Conservation (phyloP, 2,797 vertebrate genomes). For the Myotis vivesi region DNA sequence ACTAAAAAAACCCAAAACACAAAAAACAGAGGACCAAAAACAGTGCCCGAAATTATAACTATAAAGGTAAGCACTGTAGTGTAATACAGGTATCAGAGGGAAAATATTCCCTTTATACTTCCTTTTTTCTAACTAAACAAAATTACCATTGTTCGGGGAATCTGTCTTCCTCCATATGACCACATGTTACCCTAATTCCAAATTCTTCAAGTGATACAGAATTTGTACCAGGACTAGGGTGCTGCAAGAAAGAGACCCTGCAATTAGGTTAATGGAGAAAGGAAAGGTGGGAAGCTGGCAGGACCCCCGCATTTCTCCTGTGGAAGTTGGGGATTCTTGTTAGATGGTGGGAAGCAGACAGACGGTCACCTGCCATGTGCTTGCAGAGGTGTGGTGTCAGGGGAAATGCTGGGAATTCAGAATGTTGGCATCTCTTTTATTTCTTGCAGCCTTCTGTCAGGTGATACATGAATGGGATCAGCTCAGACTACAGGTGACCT, state of each 20-base stretch:
- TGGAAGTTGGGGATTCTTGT: background rate
- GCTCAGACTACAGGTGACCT: background rate
- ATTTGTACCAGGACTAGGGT: background rate
- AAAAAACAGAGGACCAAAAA: background rate
- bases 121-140: background rate
- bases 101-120: background rate
- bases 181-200: background rate
- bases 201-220: background rate
- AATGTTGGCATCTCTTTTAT: background rate
- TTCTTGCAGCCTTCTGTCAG: background rate
- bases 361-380: background rate
- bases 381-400: background rate
- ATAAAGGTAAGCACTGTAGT: background rate
- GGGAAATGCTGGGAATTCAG: background rate
- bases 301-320: background rate
- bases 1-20: background rate
- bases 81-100: background rate
- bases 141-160: background rate
- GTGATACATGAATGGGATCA: background rate
- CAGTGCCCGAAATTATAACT: background rate
- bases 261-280: background rate
- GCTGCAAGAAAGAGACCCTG: background rate
- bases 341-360: background rate
- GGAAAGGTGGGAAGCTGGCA: background rate
- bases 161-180: background rate